Conservation (phyloP, 2,797 vertebrate genomes). For the Carapus acus region DNA sequence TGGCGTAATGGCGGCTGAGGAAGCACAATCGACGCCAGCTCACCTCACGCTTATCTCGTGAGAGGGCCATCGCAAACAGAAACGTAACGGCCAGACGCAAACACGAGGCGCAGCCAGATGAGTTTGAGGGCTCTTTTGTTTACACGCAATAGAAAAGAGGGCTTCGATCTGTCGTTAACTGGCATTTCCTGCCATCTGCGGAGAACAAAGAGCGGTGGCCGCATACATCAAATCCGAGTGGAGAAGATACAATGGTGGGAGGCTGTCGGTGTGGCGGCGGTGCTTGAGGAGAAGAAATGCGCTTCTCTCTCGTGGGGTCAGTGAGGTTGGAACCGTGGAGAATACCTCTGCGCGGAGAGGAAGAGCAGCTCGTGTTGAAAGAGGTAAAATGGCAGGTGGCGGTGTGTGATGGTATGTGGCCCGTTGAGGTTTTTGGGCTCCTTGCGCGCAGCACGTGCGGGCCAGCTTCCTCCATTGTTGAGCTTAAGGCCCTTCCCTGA, state of each 20-base stretch:
- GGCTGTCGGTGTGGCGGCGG: constrained; percentile 20
- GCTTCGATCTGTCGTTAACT: constrained; percentile 21
- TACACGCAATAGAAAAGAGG: constrained; percentile 14
- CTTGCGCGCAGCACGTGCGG: constrained; percentile 24
- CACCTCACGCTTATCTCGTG: constrained; percentile 35
- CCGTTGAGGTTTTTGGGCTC: constrained; percentile 18
- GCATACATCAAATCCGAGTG: constrained; percentile 28
- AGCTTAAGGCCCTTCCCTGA: constrained; percentile 39
- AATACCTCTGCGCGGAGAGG: background rate
- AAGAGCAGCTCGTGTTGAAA: constrained; percentile 2
- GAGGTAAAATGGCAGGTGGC: constrained; percentile 1
- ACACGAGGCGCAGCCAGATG: constrained; percentile 11
- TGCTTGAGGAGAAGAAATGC: constrained; percentile 28
- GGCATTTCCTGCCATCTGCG: constrained; percentile 34
- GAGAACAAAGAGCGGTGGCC: constrained; percentile 53
- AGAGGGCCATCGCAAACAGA: constrained; percentile 25
- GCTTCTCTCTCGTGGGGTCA: constrained; percentile 23
- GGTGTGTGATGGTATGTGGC: constrained; percentile 12
- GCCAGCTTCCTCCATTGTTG: constrained; percentile 45
- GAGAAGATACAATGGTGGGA: constrained; percentile 24
- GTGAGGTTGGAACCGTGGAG: background rate
- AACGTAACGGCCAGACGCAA: constrained; percentile 10
- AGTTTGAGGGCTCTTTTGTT: constrained; percentile 16
- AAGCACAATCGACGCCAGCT: constrained; percentile 39
- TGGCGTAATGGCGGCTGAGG: constrained; percentile 64